Percentiles rank a stretch among this genome's conserved stretches.
These are phyloP conservation scores for Nautilus pompilius DNA, from an alignment of 1,140 invertebrate species.

Conservation along the genomic window DNA sequence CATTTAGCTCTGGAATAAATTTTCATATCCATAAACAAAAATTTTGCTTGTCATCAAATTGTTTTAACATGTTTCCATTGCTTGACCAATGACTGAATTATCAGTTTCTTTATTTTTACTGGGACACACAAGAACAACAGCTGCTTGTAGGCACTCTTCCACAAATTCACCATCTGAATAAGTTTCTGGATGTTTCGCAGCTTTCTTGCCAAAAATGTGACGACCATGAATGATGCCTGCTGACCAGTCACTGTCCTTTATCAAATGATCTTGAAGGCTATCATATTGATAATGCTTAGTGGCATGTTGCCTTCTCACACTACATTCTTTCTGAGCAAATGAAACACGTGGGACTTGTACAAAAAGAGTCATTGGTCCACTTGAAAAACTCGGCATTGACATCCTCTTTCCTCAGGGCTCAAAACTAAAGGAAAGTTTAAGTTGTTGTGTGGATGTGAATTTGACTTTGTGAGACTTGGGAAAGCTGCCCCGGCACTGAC, in stretches of 20 bases:
- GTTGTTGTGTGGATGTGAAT: too few species aligned
- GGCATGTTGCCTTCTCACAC: not conserved
- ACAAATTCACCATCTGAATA: not conserved
- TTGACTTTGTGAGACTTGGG: too few species aligned
- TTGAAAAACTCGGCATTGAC: too few species aligned
- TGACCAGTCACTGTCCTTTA: not conserved
- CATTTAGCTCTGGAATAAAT: not conserved
- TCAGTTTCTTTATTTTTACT: not conserved
- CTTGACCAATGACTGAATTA: not conserved
- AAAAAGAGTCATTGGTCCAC: too few species aligned
- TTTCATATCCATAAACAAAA: not conserved
- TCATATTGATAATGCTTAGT: not conserved
- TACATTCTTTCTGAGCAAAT: not conserved
- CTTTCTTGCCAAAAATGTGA: not conserved
- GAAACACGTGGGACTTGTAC: not conserved
- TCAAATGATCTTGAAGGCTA: not conserved
- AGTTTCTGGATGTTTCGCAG: not conserved
- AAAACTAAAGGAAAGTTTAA: too few species aligned
- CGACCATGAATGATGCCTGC: not conserved
- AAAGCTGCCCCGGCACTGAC: too few species aligned
- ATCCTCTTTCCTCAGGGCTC: too few species aligned
- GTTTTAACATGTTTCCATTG: not conserved
- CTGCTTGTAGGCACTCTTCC: not conserved
- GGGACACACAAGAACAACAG: not conserved
- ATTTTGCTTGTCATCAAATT: not conserved